Base-by-base conservation (phyloP, 2,797 vertebrate genomes). In the Enteromius mattozi region DNA sequence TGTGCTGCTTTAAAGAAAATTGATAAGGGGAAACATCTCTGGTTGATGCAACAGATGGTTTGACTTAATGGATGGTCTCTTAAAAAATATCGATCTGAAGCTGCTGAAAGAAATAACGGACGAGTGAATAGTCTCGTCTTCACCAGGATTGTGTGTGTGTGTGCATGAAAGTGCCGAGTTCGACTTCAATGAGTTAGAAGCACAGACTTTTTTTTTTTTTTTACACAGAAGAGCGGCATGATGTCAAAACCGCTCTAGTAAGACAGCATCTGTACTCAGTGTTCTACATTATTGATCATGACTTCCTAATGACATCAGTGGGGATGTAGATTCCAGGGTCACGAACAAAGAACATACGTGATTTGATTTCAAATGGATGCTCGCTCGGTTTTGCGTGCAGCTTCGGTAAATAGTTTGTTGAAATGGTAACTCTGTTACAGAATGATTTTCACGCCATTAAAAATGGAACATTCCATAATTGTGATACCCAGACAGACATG, bases 1-100 rank as follows among this genome's bases (percentile, higher is more conserved):
- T 54, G 24, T n/a, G 9, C 17, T 16, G 40, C 56, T 37, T 76
- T 65, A 42, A 71, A 61, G 19, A 40, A 78, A 70, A 69, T 2
- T 37, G 76, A 72, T 45, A 47, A 21, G 27, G 56, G 68, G 42
- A 80, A 78, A 49, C n/a, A 51, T 68, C 30, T 66, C 19, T 47
- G 40, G 45, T 13, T n/a, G 4, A 59, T 17, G 21, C 56, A 65
- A 49, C 35, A 12, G 68, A 79, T 21, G n/a, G 61, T 47, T 35
- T 49, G 35, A 56, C 27, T 45, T 45, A 76, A 85, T 68, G 61
- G 7, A 56, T 13, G 24, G 63, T 47, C 33, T 75, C 70, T 70
- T 74, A 24, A 81, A 45, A 70, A 12, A 30, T 56, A 81, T 69
- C 21, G 71, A 76, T 77, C 56, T 77, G 40, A 24, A 17, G 21